phyloP scores from a whole-genome alignment of 1,140 invertebrate species.

The Drosophila elegans region DNA sequence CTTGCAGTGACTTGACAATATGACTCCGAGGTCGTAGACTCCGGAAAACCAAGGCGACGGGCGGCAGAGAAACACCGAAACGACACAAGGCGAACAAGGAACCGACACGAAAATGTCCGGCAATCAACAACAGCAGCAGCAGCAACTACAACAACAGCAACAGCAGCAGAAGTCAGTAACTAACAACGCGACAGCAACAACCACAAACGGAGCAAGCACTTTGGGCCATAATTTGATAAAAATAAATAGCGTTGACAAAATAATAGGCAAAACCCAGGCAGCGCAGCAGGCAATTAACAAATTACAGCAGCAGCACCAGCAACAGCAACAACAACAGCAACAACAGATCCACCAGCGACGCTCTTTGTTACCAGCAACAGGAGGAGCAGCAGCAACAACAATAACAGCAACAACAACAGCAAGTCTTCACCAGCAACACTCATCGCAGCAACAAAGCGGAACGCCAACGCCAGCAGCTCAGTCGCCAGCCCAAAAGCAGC shows the following conservation, averaged over 20 bases:
- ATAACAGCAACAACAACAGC: constrained; percentile 24
- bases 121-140: constrained; percentile 73
- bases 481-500: constrained; percentile 48
- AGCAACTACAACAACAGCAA: constrained; percentile 48
- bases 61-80: constrained; percentile 31
- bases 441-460: constrained; percentile 64
- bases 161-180: constrained; percentile 35
- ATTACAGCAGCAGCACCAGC: constrained; percentile 59
- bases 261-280: constrained; percentile 59
- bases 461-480: constrained; percentile 52
- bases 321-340: constrained; percentile 45
- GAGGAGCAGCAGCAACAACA: constrained; percentile 45
- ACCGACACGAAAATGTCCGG: constrained; percentile 74
- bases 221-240: constrained; percentile 77
- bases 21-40: constrained; percentile 64
- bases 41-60: constrained; percentile 29
- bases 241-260: constrained; percentile 78
- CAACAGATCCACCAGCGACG: constrained; percentile 65
- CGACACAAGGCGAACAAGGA: constrained; percentile 66
- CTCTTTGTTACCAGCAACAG: constrained; percentile 64
- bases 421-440: constrained; percentile 45
- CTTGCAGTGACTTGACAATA: constrained; percentile 53
- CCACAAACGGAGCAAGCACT: constrained; percentile 56
- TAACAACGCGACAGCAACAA: constrained; percentile 30
- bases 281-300: constrained; percentile 73